phyloP scores from a whole-genome alignment of 2,888 invertebrate species.

The Drosophila parthenogenetica region DNA sequence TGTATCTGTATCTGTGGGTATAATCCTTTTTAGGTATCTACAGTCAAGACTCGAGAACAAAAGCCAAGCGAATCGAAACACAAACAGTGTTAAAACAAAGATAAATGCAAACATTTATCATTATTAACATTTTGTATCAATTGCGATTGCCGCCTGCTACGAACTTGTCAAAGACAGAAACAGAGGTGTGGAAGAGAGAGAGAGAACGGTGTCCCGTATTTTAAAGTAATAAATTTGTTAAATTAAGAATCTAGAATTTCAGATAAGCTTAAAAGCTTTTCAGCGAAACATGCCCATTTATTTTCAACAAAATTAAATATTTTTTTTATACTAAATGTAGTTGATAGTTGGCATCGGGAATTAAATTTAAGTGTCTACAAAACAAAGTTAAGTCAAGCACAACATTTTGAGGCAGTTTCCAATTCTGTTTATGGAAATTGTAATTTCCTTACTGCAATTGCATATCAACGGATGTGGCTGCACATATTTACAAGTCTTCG shows the following conservation, averaged over 20 bases:
- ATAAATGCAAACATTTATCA: conserved; percentile 59
- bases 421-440: conserved; percentile 61
- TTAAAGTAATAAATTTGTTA: conserved; percentile 22
- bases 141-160: conserved; percentile 21
- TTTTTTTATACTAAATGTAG: too few species aligned
- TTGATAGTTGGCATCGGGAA: too few species aligned
- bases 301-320: too few species aligned
- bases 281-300: too few species aligned
- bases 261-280: too few species aligned
- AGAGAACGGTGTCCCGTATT: conserved; percentile 1
- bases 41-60: conserved; percentile 18
- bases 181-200: not conserved
- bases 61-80: conserved; percentile 17
- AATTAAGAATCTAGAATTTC: conserved; percentile 25
- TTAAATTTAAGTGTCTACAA: not conserved
- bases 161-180: conserved; percentile 4
- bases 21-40: conserved; percentile 30
- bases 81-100: conserved; percentile 30
- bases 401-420: conserved; percentile 24
- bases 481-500: conserved; percentile 27
- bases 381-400: conserved; percentile 52
- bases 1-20: conserved; percentile 14
- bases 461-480: conserved; percentile 15
- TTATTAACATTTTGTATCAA: conserved; percentile 55
- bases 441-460: conserved; percentile 59